Evolutionary conservation across 2,113 vertebrate species (phyloP), one percentile per base, ranked within the genome.

Genomic region (Thamnophis sirtalis): DNA sequence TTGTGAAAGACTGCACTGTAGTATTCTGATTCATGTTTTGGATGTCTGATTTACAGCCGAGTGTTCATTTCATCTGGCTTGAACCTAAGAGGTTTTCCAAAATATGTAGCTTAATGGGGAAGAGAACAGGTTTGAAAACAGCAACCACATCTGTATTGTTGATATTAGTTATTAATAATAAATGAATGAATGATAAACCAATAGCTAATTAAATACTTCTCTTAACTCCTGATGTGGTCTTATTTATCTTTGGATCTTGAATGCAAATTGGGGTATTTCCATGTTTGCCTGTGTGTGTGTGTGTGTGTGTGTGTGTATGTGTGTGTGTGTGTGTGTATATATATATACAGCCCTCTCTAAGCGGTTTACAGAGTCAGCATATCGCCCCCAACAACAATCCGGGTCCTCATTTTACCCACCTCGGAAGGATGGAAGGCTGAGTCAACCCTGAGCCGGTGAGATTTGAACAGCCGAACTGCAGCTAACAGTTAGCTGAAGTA

Each of bases 161-260:
- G 93, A 86, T 94, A 96, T 89, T 26, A 60, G 93, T 93, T 92
- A 92, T 85, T 96, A 89, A 95, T 96, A 93, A 91, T 95, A 95
- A 97, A 94, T 96, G 43, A 95, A 96, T 63, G 95, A 93, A 95
- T 92, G 92, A 95, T 73, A 95, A 96, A 95, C 94, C 96, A 94
- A 92, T 89, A 97, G 94, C 94, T 96, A 95, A 97, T 96, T 96
- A 97, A 96, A 96, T 92, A 93, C 22, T 58, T 63, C 93, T 50
- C 89, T 93, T 43, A 92, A 90, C 0, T 54, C 51, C 43, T 95
- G 55, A 93, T 91, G 86, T 94, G 85, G 60, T 86, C 26, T 89
- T 95, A 96, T 87, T 87, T 93, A 91, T 92, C 92, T 93, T 95
- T 94, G 38, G 48, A 90, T 89, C n/a, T 1, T 50, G 93, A 97